Evolutionary conservation across 2,888 invertebrate genomes (phyloP).

Genomic region (Rhagonycha fulva): DNA sequence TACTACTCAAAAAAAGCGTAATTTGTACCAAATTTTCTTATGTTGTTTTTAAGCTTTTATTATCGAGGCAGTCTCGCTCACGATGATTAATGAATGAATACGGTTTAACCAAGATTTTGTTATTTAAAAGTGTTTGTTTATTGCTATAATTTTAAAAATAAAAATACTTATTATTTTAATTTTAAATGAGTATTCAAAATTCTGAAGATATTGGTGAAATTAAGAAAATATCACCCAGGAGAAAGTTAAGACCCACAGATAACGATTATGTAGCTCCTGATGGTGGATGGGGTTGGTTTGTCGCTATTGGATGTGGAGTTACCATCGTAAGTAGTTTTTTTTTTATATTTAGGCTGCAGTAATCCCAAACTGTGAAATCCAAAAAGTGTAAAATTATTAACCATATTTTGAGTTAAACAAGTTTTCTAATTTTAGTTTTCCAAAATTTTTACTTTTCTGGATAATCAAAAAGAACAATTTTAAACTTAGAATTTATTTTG

Average conservation of each 20-base stretch:
- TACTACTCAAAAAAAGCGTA: background rate
- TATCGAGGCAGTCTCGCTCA: background rate
- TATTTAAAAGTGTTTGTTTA: background rate
- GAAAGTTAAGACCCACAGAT: conserved; percentile 41
- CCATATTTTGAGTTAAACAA: too few relatives aligned
- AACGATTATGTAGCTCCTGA: conserved; percentile 71
- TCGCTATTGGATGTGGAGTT: conserved; percentile 71
- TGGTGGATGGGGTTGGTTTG: conserved; percentile 79
- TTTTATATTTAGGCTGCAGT: too few relatives aligned
- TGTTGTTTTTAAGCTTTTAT: background rate
- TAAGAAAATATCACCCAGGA: background rate
- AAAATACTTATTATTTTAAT: background rate
- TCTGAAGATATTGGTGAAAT: background rate
- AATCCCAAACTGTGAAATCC: too few relatives aligned
- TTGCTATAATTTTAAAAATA: background rate
- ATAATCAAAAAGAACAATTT: too few relatives aligned
- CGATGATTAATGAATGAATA: background rate
- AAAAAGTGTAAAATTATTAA: too few relatives aligned
- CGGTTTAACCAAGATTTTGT: background rate
- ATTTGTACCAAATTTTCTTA: background rate
- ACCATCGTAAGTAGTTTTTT: conserved; percentile 68
- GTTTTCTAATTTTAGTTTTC: too few relatives aligned
- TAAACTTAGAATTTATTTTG: too few relatives aligned
- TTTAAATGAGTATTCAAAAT: background rate
- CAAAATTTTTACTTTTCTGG: too few relatives aligned